These are phyloP conservation scores for Campoletis sonorensis DNA, from an alignment of 1,140 invertebrate species.

Conservation along the genomic window DNA sequence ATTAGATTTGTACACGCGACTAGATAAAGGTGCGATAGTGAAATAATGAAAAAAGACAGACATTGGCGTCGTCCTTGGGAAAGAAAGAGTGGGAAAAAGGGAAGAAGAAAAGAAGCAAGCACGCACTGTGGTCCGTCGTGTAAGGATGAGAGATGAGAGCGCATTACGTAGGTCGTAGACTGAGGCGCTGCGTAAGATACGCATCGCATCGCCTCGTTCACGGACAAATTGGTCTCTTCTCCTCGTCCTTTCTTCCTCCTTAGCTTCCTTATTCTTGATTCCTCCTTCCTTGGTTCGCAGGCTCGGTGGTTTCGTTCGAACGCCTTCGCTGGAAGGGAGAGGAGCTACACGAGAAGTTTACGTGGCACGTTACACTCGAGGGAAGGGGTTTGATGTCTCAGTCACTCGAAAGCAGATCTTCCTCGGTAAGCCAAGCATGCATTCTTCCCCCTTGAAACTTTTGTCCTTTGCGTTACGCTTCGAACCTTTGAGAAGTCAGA, in stretches of 20 bases:
- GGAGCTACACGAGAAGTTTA: constrained; percentile 61
- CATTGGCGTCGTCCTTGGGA: background rate
- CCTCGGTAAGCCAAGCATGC: background rate
- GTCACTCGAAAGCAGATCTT: constrained; percentile 53
- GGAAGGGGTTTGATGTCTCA: constrained; percentile 70
- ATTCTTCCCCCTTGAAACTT: background rate
- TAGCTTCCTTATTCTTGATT: constrained; percentile 19
- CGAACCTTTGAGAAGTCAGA: background rate
- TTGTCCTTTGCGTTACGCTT: background rate
- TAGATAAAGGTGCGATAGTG: background rate
- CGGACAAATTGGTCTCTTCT: constrained; percentile 68
- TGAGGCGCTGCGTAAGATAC: constrained; percentile 67
- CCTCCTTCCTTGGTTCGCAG: constrained; percentile 45
- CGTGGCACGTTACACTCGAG: constrained; percentile 51
- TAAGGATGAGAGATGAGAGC: constrained; percentile 67
- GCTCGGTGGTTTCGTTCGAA: constrained; percentile 60
- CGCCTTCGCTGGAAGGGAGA: constrained; percentile 56
- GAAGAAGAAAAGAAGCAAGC: constrained; percentile 33
- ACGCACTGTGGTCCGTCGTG: constrained; percentile 55
- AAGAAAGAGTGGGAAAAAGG: constrained; percentile 12
- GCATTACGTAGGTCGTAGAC: constrained; percentile 63
- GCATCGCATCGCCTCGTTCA: constrained; percentile 65
- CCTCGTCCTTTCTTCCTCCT: constrained; percentile 57
- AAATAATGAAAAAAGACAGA: background rate
- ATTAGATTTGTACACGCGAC: constrained; percentile 28